Conservation (phyloP, 2,888 invertebrate species). For the Pyrocoelia pectoralis region DNA sequence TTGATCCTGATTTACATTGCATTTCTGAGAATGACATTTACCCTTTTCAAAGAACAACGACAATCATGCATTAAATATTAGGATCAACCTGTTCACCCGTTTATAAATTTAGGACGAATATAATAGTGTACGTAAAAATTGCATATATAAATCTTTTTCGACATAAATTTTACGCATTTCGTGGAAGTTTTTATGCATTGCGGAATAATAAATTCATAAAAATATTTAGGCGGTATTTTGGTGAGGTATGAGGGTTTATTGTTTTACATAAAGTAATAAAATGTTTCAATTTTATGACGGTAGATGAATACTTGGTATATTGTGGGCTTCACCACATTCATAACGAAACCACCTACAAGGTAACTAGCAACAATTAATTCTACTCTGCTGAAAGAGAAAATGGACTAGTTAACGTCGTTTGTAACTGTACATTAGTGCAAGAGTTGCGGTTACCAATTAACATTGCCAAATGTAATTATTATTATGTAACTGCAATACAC, state of each 20-base stretch:
- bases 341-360: no score
- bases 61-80: constrained; percentile 7
- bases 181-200: not conserved
- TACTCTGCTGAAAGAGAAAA: no score
- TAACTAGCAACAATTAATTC: no score
- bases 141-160: not conserved
- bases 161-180: not conserved
- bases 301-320: no score
- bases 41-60: constrained; percentile 11
- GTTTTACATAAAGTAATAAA: not conserved
- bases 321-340: no score
- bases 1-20: not conserved
- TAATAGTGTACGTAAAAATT: no score
- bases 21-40: constrained; percentile 13
- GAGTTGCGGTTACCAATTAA: no score
- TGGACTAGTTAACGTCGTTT: no score
- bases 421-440: no score
- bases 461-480: no score
- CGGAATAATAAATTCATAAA: not conserved
- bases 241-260: not conserved
- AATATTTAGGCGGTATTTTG: not conserved
- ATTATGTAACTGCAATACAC: no score
- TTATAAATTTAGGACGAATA: not conserved
- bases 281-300: no score
- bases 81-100: not conserved